phyloP scores from a whole-genome alignment of 2,797 vertebrate genomes.

The Paguma larvata region DNA sequence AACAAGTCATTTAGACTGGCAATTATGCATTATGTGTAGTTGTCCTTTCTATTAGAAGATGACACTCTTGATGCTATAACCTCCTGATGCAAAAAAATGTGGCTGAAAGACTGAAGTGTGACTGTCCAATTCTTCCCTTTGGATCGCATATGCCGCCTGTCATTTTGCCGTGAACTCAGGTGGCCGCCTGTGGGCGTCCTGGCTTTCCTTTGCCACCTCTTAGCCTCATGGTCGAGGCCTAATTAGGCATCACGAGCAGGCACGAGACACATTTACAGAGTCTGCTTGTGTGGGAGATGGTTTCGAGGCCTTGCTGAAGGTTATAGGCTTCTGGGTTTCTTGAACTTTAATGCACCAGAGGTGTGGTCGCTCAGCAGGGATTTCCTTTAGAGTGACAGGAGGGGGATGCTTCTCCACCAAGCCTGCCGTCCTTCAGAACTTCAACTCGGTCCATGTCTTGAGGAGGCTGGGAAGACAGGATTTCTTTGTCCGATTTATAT shows the following conservation, averaged over 20 bases:
- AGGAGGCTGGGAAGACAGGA: constrained; percentile 56
- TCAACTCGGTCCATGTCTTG: constrained; percentile 24
- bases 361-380: constrained; percentile 25
- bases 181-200: constrained; percentile 72
- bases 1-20: constrained; percentile 88
- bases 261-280: constrained; percentile 69
- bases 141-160: constrained; percentile 74
- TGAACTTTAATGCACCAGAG: constrained; percentile 62
- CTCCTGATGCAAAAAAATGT: constrained; percentile 72
- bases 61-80: constrained; percentile 82
- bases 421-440: constrained; percentile 63
- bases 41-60: constrained; percentile 86
- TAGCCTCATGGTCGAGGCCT: constrained; percentile 77
- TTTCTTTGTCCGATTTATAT: constrained; percentile 77
- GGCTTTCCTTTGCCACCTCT: constrained; percentile 78
- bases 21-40: constrained; percentile 83
- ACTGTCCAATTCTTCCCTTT: constrained; percentile 80
- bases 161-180: constrained; percentile 80
- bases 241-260: constrained; percentile 73
- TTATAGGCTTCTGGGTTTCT: constrained; percentile 57
- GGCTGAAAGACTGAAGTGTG: constrained; percentile 80
- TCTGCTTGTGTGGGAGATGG: constrained; percentile 64
- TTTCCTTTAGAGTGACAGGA: constrained; percentile 49
- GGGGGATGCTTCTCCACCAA: not conserved
- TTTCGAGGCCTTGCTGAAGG: constrained; percentile 61